Percentiles rank a stretch among this genome's conserved stretches.
Conservation (phyloP, 2,888 invertebrate genomes). For the Watsonalla binaria region DNA sequence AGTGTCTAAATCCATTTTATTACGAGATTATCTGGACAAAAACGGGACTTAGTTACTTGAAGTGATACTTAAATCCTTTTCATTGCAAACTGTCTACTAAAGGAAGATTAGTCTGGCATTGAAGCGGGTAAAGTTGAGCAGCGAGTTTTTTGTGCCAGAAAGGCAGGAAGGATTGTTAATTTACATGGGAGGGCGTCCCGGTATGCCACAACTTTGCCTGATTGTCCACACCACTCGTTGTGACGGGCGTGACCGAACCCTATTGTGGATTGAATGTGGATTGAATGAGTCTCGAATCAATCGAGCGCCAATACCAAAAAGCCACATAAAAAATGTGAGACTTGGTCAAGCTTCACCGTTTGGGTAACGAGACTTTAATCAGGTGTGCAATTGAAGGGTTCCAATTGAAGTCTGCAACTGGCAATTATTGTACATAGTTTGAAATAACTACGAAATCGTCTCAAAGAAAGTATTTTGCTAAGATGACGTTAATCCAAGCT, state of each 20-base stretch:
- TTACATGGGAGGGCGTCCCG: slow-evolving; percentile 37
- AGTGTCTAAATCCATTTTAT: background rate
- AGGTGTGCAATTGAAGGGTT: slow-evolving; percentile 41
- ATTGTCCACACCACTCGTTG: slow-evolving; percentile 47
- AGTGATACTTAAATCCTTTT: slow-evolving; percentile 17
- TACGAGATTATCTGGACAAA: slow-evolving; percentile 7
- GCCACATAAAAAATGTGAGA: slow-evolving; percentile 58
- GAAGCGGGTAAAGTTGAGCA: slow-evolving; percentile 28
- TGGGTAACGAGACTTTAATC: slow-evolving; percentile 51
- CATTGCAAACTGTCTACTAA: slow-evolving; percentile 24
- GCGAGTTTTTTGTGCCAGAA: slow-evolving; percentile 30
- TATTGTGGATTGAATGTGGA: slow-evolving; percentile 54
- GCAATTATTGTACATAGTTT: background rate
- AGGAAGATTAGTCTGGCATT: slow-evolving; percentile 17
- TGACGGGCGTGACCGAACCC: slow-evolving; percentile 58
- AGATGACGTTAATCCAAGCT: no score
- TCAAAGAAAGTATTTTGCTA: no score
- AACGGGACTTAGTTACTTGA: slow-evolving; percentile 7
- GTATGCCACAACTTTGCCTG: slow-evolving; percentile 21
- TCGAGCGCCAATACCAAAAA: slow-evolving; percentile 59
- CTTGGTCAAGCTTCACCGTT: slow-evolving; percentile 45
- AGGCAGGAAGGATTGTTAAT: slow-evolving; percentile 36
- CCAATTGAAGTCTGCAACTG: slow-evolving; percentile 23
- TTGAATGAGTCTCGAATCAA: slow-evolving; percentile 56
- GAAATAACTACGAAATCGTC: no score